Evolutionary conservation across 1,140 invertebrate species (phyloP), one percentile per base, ranked within the genome.

Genomic region (Scaptomyza hsui): DNA sequence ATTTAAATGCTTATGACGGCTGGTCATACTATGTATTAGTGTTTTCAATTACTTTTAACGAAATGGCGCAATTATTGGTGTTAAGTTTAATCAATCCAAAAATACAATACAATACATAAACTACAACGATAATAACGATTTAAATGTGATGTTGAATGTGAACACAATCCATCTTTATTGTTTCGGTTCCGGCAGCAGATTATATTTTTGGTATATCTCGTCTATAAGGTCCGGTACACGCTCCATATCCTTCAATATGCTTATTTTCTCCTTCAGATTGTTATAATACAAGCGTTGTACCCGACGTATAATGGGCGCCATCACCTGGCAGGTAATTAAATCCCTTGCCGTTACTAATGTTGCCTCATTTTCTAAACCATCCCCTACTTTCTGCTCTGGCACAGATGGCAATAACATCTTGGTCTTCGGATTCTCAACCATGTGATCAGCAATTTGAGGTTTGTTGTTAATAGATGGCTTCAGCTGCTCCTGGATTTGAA

Each of bases 211-310:
- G 29, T 64, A 78, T 0, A 78, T 41, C 3, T 78, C 47, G 24
- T 59, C 68, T 1, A 73, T 60, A 16, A 63, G 44, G 4, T 55
- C 39, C 10, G 79, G 75, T 49, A 78, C 18, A 3, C 62, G 52
- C 37, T 82, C 73, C 18, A 82, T 44, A 16, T 82, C 79, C 7
- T 79, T 70, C 21, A 82, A 56, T 2, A 82, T 41, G 3, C 62
- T 57, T 61, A 78, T 76, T 49, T 78, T 70, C 41, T 79, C 76
- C 3, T 59, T 55, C 2, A 82, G 35, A 57, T 56, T 82, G 21
- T 79, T 71, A 3, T 76, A 18, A 51, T 71, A 79, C 73, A 82
- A 76, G 0, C 73, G 79, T 45, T 79, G 73, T 5, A 82, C 16
- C 1, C 75, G 75, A 0, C 79, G 76, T 26, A 73, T 61, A 59